phyloP scores from a whole-genome alignment of 2,113 vertebrate species.

The Neomonachus schauinslandi region DNA sequence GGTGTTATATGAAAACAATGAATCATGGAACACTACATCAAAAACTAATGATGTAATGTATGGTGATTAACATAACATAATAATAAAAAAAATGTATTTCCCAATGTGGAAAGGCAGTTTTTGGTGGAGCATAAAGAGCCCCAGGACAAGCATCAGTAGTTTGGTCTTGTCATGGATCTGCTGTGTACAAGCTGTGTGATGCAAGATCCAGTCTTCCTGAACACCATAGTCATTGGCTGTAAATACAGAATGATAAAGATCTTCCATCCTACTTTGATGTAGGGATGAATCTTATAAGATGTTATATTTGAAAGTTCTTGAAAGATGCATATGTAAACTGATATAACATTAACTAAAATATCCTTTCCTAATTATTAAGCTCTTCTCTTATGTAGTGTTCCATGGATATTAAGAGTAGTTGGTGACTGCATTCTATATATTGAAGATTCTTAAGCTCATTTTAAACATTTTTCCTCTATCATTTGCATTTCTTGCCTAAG shows the following conservation, averaged over 20 bases:
- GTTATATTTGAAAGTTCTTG: background rate
- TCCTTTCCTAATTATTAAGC: background rate
- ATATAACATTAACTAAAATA: background rate
- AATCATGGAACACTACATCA: no score
- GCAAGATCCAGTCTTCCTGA: background rate
- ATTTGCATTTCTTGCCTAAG: background rate
- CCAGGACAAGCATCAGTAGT: background rate
- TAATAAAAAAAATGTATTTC: background rate
- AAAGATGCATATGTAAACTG: background rate
- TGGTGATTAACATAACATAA: no score
- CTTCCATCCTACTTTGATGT: background rate
- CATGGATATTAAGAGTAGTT: background rate
- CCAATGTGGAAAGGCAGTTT: background rate
- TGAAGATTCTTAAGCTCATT: background rate
- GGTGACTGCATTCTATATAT: background rate
- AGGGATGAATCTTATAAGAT: background rate
- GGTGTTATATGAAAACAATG: no score
- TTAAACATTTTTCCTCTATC: background rate
- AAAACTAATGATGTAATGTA: no score
- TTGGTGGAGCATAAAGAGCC: background rate
- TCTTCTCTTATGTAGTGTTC: background rate
- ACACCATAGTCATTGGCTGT: background rate
- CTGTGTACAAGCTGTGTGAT: background rate
- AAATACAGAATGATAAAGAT: background rate
- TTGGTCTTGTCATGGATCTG: background rate